These are phyloP conservation scores for Sinocyclocheilus rhinocerous DNA, from an alignment of 2,113 vertebrate species.

Conservation along the genomic window DNA sequence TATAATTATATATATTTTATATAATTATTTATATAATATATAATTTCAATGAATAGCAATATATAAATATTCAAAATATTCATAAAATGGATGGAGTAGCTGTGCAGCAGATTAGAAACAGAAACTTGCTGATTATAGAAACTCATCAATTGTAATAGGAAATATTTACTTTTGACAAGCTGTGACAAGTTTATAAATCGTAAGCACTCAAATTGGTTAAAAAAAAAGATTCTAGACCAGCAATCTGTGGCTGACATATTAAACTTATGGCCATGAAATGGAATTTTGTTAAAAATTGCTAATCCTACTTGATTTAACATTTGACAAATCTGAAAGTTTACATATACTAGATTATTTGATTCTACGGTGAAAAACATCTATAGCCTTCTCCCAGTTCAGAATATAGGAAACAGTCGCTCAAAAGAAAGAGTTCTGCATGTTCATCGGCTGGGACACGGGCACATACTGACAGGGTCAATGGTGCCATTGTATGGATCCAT, in stretches of 20 bases:
- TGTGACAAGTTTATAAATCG: too few relatives aligned
- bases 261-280: background rate
- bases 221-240: background rate
- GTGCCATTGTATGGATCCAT: conserved; percentile 46
- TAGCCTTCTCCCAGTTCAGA: background rate
- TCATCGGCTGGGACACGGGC: background rate
- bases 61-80: too few relatives aligned
- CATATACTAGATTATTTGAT: background rate
- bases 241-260: too few relatives aligned
- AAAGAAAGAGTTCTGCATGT: conserved; percentile 15
- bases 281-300: background rate
- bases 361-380: background rate
- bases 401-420: background rate
- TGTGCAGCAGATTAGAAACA: too few relatives aligned
- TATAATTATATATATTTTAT: too few relatives aligned
- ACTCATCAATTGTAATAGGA: too few relatives aligned
- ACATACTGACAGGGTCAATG: conserved; percentile 52
- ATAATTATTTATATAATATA: too few relatives aligned
- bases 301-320: background rate
- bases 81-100: too few relatives aligned
- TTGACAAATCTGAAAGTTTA: background rate
- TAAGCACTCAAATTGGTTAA: too few relatives aligned
- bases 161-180: too few relatives aligned
- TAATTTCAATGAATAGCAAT: too few relatives aligned
- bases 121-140: too few relatives aligned